Conservation (phyloP, 2,113 vertebrate genomes). For the Theristicus caerulescens region DNA sequence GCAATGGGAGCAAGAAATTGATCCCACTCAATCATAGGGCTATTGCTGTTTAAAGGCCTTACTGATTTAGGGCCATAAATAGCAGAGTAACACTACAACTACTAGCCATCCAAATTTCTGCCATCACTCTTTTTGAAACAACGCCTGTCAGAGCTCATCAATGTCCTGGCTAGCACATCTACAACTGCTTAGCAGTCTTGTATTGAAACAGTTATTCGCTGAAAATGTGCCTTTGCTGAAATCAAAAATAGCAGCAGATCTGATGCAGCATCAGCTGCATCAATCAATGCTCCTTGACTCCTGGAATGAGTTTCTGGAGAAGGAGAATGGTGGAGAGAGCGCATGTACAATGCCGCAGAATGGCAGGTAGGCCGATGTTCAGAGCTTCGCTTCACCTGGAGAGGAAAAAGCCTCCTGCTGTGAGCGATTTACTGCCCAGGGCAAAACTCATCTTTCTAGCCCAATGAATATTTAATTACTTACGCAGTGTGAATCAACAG, state of each 20-base stretch:
- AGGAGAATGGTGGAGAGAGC: not conserved
- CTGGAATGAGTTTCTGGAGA: not conserved
- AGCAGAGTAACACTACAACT: not conserved
- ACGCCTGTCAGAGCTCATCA: not conserved
- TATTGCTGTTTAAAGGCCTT: not conserved
- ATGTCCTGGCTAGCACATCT: not conserved
- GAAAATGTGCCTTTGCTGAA: not conserved
- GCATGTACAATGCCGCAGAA: not conserved
- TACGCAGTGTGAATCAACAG: not conserved
- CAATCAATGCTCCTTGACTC: not conserved
- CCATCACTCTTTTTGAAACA: not conserved
- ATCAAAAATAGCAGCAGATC: not conserved
- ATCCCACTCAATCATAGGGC: not conserved
- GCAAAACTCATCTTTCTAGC: not conserved
- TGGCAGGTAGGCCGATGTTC: rapidly evolving
- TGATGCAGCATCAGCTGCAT: not conserved
- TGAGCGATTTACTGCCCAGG: not conserved
- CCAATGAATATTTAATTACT: not conserved
- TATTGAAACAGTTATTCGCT: not conserved
- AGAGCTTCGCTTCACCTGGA: not conserved
- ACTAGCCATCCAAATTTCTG: not conserved
- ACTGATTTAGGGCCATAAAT: not conserved
- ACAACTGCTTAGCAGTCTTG: not conserved
- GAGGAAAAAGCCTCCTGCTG: not conserved
- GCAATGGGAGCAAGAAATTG: not conserved